Base-by-base conservation (phyloP, 2,888 invertebrate species). In the Periphyllus acericola region DNA sequence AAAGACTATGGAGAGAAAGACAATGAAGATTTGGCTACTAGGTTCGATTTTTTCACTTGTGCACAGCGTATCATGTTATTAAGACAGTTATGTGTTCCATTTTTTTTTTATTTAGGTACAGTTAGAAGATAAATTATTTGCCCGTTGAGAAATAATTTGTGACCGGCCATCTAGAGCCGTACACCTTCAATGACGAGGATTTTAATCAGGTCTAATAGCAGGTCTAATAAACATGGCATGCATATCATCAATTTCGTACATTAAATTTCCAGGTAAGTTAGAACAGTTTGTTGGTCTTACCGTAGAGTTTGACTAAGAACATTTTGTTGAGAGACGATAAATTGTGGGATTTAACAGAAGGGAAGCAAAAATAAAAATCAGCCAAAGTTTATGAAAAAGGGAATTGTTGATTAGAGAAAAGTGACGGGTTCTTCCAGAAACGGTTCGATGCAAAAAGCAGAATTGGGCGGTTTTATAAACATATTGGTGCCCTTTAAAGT, bases 1-100 rank as follows among this genome's bases (percentile, higher is more conserved):
- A 98, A 98, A 92, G 98, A 98, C 92, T 98, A 98, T 91, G 98
- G 98, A 0, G 97, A 98, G 86, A 96, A 96, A 91, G 98, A 98
- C 89, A 98, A 98, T 91, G 94, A 95, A 89, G 95, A 94, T 82
- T 92, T 98, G 85, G 97, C 96, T 0, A 93, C 94, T 90, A 94
- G 95, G 90, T 98, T 94, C 91, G 94, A 94, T 2, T 9, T 5
- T 29, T 32, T 34, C 14, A 34, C 55, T 84, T n/a, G 25, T 75
- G 17, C 52, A 46, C 14, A 36, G 1, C 71, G 71, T 83, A 75
- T 75, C 40, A 68, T 71, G 36, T 52, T 72, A 74, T 6, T 29
- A 21, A 19, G 71, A 21, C 25, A 36, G n/a, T 80, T 3, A 46
- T 68, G 32, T 76, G 3, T 83, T 74, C 14, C 52, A 17, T 55